phyloP scores from a whole-genome alignment of 2,888 invertebrate genomes.

The Pristionchus maxplancki region DNA sequence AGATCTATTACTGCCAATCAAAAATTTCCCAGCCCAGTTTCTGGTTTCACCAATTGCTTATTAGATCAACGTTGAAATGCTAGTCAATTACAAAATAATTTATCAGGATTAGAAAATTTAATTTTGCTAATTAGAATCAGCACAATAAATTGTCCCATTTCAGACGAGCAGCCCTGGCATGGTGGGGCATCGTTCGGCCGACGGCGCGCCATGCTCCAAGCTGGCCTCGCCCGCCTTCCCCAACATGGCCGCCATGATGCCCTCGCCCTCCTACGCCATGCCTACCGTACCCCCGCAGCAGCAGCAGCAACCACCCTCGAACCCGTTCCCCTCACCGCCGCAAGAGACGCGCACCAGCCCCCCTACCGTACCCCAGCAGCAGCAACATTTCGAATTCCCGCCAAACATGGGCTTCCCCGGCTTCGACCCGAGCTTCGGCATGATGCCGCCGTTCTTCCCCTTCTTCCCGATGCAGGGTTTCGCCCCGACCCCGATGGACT shows the following conservation, averaged over 20 bases:
- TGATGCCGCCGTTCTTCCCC: neutral
- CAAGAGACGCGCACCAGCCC: neutral
- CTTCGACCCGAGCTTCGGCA: neutral
- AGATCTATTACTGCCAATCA: too few relatives aligned
- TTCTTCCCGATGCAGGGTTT: neutral
- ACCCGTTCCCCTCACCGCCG: constrained; percentile 16
- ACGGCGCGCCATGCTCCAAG: neutral
- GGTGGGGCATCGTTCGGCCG: neutral
- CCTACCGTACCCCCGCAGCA: neutral
- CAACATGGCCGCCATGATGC: neutral
- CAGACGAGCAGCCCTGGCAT: neutral
- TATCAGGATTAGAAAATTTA: too few relatives aligned
- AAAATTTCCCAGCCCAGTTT: neutral
- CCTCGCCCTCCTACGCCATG: neutral
- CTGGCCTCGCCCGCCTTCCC: constrained; percentile 39
- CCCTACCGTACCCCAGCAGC: constrained; percentile 22
- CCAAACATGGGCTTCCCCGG: neutral
- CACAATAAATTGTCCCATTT: neutral
- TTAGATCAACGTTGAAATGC: too few relatives aligned
- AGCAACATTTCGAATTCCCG: neutral
- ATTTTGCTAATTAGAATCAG: too few relatives aligned
- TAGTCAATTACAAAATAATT: too few relatives aligned
- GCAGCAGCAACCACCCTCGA: neutral
- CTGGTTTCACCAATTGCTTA: too few relatives aligned
- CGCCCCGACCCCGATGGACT: constrained; percentile 3